A percentile compares a stretch with the other conserved stretches of the same genome.
These are phyloP conservation scores for Reticulitermes speratus DNA, from an alignment of 1,140 invertebrate species.

Conservation along the genomic window DNA sequence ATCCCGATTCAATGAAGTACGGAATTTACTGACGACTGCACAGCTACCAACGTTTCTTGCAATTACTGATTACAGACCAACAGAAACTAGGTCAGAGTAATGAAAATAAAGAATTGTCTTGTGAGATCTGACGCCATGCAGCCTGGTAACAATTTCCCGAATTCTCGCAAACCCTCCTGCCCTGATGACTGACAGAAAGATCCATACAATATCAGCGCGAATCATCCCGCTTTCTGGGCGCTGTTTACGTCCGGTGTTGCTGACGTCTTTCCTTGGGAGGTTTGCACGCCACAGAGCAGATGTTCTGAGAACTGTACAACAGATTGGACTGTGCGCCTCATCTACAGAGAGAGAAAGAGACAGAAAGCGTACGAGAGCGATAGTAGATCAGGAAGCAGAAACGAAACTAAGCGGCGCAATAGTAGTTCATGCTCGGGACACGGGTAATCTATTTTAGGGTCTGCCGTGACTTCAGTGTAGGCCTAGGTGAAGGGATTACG, in stretches of 20 bases:
- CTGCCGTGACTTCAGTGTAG: neutral
- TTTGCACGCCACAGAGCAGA: neutral
- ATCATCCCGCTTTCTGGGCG: neutral
- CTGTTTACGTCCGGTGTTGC: neutral
- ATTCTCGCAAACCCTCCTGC: no score
- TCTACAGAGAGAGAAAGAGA: neutral
- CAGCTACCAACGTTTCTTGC: no score
- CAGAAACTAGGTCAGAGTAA: no score
- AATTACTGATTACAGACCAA: no score
- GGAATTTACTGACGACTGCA: no score
- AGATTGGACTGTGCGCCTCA: neutral
- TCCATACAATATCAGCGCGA: neutral
- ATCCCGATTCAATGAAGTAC: no score
- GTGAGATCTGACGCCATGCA: no score
- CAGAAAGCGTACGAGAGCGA: neutral
- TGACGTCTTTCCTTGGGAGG: neutral
- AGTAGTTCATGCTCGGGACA: neutral
- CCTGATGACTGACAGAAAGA: neutral
- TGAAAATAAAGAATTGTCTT: no score
- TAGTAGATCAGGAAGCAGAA: neutral
- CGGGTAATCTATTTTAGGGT: neutral
- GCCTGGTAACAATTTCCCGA: no score
- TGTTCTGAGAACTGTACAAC: neutral
- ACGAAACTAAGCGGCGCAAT: neutral
- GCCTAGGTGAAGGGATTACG: neutral